Percentiles rank a stretch among this genome's conserved stretches.
These are phyloP conservation scores for Pterobdella sp. DNA, from an alignment of 2,888 invertebrate genomes.

Conservation along the genomic window DNA sequence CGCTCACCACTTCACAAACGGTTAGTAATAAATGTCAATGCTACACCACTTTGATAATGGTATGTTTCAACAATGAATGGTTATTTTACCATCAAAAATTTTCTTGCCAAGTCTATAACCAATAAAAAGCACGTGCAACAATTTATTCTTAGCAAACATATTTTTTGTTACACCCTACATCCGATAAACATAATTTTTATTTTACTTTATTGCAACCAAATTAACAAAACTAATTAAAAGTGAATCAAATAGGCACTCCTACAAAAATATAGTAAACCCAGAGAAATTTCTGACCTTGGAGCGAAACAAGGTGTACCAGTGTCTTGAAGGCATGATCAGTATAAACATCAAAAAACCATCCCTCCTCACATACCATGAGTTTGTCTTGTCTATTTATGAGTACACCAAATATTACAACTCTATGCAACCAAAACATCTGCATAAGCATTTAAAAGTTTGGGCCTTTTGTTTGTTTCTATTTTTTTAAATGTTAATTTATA, in stretches of 20 bases:
- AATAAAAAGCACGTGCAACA: background rate
- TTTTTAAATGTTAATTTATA: no score
- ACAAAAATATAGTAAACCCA: conserved; percentile 2
- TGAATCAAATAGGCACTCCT: background rate
- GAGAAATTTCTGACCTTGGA: background rate
- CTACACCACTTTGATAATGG: background rate
- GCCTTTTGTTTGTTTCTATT: background rate
- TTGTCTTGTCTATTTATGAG: background rate
- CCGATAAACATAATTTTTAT: background rate
- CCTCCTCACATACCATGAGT: conserved; percentile 10
- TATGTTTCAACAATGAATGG: background rate
- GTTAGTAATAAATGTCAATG: background rate
- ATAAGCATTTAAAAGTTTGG: background rate
- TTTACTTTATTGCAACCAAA: background rate
- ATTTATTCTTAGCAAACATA: background rate
- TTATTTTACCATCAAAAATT: background rate
- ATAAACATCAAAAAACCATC: conserved; percentile 18
- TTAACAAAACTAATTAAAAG: background rate
- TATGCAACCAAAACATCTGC: background rate
- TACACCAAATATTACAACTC: conserved; percentile 20
- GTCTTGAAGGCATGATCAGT: conserved; percentile 17
- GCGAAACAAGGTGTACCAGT: background rate
- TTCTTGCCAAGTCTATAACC: background rate
- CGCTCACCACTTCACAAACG: conserved; percentile 12
- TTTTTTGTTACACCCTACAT: background rate